Base-by-base conservation (phyloP, 92 coral and sea anemone genomes). In the Porites cylindrica region DNA sequence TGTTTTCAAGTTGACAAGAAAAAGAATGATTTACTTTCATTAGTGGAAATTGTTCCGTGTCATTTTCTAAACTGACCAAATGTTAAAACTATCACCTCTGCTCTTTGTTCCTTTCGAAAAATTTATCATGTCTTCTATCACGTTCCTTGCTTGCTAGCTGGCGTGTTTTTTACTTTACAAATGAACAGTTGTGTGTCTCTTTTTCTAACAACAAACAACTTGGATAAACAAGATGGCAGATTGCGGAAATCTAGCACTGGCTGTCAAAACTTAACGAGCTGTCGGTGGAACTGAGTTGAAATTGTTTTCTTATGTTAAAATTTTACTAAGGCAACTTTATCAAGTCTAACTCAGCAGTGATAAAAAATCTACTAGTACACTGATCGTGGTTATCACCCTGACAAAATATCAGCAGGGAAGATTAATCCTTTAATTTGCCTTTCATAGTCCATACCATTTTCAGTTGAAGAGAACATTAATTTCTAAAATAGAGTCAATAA, bases 151-250 rank as follows among this genome's bases (percentile, higher is more conserved):
- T n/a, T n/a, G 61, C 29, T n/a, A n/a, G 59, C 50, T 43, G 26
- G 58, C 51, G 62, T 51, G 19, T 47, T 74, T 64, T 29, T 73
- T 47, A 6, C 18, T 8, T 19, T 17, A 19, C n/a, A 21, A 60
- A 83, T 38, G 52, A 72, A 72, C 75, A 80, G 69, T 59, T 82
- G 78, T 24, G 78, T 17, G 52, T 70, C 54, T 59, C 29, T 58
- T 56, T 82, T 82, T 7, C 80, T 18, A 58, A 62, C 62, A 72
- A 47, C 79, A 83, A 83, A 83, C 86, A 82, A 56, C 23, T 18
- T 52, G 16, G 70, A 43, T 63, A 82, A 82, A 72, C 87, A 83
- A 21, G 17, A 66, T 72, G 80, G 13, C 87, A 61, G 87, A 71
- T 82, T 73, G 13, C 60, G 87, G 70, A 83, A 72, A 83, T 82